Evolutionary conservation across 2,113 vertebrate genomes (phyloP).

Genomic region (Dipodomys merriami): DNA sequence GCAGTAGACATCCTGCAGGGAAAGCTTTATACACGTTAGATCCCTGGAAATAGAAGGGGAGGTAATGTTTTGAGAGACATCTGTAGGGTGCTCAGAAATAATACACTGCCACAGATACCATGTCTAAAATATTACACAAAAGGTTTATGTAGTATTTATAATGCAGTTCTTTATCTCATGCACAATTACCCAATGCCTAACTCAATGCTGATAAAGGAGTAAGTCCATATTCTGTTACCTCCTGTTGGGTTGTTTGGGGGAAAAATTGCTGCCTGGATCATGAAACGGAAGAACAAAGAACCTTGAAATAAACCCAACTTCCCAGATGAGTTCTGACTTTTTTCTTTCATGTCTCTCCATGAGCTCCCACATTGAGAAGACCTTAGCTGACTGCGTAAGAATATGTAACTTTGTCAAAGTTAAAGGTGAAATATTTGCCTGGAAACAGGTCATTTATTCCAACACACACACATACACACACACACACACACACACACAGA

Average conservation of each 20-base stretch:
- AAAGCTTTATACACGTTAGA: constrained; percentile 72
- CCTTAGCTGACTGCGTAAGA: constrained; percentile 1
- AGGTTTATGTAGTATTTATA: constrained; percentile 75
- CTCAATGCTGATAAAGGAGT: constrained; percentile 46
- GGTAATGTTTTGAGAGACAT: constrained; percentile 64
- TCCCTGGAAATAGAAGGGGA: constrained; percentile 75
- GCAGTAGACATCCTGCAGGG: constrained; percentile 67
- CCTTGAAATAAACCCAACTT: constrained; percentile 44
- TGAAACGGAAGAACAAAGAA: constrained; percentile 66
- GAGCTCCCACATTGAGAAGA: constrained; percentile 10
- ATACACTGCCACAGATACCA: constrained; percentile 66
- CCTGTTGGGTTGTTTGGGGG: constrained; percentile 52
- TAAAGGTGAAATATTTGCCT: background rate
- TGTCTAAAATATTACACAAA: constrained; percentile 76
- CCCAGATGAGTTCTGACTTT: constrained; percentile 27
- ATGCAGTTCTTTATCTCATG: constrained; percentile 70
- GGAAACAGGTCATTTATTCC: background rate
- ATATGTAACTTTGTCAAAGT: background rate
- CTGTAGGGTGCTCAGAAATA: constrained; percentile 66
- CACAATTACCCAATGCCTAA: constrained; percentile 72
- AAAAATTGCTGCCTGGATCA: constrained; percentile 34
- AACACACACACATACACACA: too few species aligned
- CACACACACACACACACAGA: background rate
- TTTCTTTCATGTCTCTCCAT: background rate
- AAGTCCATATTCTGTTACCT: constrained; percentile 46